phyloP scores from a whole-genome alignment of 2,113 vertebrate genomes.

The Bagarius yarrelli region DNA sequence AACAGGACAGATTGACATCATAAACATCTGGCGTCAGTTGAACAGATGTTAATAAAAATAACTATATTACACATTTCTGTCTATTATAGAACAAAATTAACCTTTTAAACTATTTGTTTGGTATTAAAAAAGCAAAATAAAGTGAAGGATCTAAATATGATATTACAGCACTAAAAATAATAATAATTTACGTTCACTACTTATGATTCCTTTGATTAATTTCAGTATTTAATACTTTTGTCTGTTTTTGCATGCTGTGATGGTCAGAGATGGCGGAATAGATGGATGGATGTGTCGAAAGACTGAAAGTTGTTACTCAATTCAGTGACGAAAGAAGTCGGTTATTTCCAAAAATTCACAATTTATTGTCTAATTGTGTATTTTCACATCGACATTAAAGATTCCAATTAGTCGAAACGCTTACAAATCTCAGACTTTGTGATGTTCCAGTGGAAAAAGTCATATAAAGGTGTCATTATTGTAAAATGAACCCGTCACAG shows the following conservation, averaged over 20 bases:
- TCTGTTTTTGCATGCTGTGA: not conserved
- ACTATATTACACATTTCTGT: not conserved
- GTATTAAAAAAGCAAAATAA: too few species aligned
- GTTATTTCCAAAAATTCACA: not conserved
- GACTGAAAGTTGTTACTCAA: not conserved
- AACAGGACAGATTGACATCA: not conserved
- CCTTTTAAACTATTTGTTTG: too few species aligned
- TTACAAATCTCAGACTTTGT: not conserved
- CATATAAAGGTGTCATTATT: not conserved
- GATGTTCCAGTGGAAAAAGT: not conserved
- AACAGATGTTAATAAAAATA: not conserved
- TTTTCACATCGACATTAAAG: not conserved
- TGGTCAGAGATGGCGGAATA: too few species aligned
- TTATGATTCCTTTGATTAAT: too few species aligned
- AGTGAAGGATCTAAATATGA: too few species aligned
- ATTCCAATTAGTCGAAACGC: not conserved
- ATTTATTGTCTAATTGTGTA: not conserved
- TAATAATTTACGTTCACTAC: too few species aligned
- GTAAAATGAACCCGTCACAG: constrained; percentile 22
- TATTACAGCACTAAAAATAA: too few species aligned
- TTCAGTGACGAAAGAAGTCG: constrained; percentile 5
- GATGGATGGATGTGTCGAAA: not conserved
- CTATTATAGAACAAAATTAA: too few species aligned
- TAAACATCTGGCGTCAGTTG: not conserved
- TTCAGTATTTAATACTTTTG: too few species aligned